Evolutionary conservation across 2,797 vertebrate genomes (phyloP).

Genomic region (Danio kyathit): DNA sequence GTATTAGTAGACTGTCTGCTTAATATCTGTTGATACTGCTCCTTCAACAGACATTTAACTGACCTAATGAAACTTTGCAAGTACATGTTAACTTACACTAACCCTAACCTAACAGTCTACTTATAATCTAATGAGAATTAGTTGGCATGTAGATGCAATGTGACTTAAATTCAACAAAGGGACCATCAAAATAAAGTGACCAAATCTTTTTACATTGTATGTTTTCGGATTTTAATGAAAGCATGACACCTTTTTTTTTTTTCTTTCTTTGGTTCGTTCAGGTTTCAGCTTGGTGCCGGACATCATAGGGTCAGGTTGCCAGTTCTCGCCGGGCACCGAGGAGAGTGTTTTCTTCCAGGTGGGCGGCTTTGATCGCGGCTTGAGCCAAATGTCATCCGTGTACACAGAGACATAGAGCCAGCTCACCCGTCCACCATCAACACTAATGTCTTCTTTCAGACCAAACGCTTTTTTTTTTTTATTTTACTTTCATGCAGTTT

Average conservation of each 20-base stretch:
- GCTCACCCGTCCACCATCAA: neutral
- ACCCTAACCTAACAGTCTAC: no score
- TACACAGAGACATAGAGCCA: conserved; percentile 91
- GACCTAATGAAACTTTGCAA: no score
- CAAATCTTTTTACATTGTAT: neutral
- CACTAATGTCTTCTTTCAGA: neutral
- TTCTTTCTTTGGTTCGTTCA: neutral
- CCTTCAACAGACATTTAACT: no score
- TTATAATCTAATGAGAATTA: no score
- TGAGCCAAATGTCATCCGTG: conserved; percentile 94
- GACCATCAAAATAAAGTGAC: no score
- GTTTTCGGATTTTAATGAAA: neutral
- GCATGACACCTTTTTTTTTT: neutral
- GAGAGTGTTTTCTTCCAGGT: conserved; percentile 93
- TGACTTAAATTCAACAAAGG: no score
- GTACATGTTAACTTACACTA: no score
- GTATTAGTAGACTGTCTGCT: no score
- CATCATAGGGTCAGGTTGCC: conserved; percentile 83
- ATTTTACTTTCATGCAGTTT: conserved; percentile 5
- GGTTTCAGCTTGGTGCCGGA: conserved; percentile 88
- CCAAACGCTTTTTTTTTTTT: neutral
- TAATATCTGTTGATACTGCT: no score
- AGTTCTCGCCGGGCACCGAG: conserved; percentile 84
- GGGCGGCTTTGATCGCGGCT: conserved; percentile 91
- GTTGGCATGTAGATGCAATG: no score